A percentile compares a stretch with the other conserved stretches of the same genome.
phyloP scores from a whole-genome alignment of 2,888 invertebrate genomes.

The Drosophila tanythrix region DNA sequence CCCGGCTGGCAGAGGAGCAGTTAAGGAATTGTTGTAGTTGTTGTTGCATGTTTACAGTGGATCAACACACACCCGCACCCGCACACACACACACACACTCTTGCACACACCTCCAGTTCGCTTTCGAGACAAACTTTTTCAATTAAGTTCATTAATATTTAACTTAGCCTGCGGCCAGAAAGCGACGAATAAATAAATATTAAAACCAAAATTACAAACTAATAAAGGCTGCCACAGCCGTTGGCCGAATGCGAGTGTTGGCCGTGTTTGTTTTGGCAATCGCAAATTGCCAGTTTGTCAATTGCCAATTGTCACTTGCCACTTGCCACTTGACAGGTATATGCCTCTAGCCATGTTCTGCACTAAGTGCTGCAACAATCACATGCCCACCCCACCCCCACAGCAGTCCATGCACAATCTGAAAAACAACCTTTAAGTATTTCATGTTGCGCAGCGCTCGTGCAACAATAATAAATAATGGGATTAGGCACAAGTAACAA shows the following conservation, averaged over 20 bases:
- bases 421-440: slow-evolving; percentile 19
- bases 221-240: slow-evolving; percentile 56
- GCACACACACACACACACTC: slow-evolving; percentile 3
- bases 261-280: slow-evolving; percentile 30
- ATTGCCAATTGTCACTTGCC: slow-evolving; percentile 26
- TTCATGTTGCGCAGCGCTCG: slow-evolving; percentile 9
- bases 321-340: slow-evolving; percentile 45
- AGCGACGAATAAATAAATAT: slow-evolving; percentile 70
- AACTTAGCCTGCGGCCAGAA: slow-evolving; percentile 61
- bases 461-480: slow-evolving; percentile 13
- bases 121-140: slow-evolving; percentile 68
- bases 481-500: slow-evolving; percentile 11
- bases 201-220: slow-evolving; percentile 69
- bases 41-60: slow-evolving; percentile 21
- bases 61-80: slow-evolving; percentile 20
- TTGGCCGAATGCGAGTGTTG: slow-evolving; percentile 7
- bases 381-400: neutral
- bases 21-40: slow-evolving; percentile 34
- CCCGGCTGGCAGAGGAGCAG: slow-evolving; percentile 42
- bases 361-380: slow-evolving; percentile 22
- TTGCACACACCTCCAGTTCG: slow-evolving; percentile 13
- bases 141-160: slow-evolving; percentile 79
- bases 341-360: slow-evolving; percentile 31
- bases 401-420: slow-evolving; percentile 27
- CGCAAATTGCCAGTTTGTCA: slow-evolving; percentile 30